Base-by-base conservation (phyloP, 2,888 invertebrate species). In the Steinernema scapterisci region DNA sequence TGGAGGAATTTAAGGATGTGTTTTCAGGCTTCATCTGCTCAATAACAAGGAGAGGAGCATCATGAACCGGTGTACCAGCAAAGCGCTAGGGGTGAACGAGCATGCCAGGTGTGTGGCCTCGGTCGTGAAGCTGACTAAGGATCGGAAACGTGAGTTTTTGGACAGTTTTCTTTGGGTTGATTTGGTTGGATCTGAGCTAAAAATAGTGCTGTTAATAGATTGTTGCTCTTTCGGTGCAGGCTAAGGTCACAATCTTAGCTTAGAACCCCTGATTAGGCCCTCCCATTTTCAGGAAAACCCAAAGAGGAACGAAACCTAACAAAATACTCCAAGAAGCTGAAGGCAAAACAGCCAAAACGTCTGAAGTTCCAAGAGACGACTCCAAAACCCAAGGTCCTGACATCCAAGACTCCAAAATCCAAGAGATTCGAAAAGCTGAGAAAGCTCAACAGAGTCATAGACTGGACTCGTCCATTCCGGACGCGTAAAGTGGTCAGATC, bases 31-130 rank as follows among this genome's bases (percentile, higher is more conserved):
- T 19, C 48, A 48, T 48, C 13, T 48, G 48, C 48, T 48, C 6
- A 19, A 5, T 5, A 19, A 48, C n/a, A 48, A 48, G 3, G 48
- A 48, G 13, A 16, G 48, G n/a, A 48, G 19, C n/a, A 48, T 48
- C 13, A 19, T 48, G n/a, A 48, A 48, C 13, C 0, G 19, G 51
- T 72, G 72, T 48, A 48, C 72, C 6, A 72, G 51, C 21, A 21
- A 21, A 0, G 72, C 51, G 21, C n/a, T 48, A 11, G 31, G 23
- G 3, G 72, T 46, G 23, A 46, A 25, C 21, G 1, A 44, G 23
- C 45, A 72, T 27, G 72, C 72, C 11, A 44, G 48, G 25, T 72
- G 72, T 72, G 31, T 72, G 7, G 45, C 48, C 6, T 54, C 54
- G n/a, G 11, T 46, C 21, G 19, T 48, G n/a, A 19, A 13, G 6